phyloP scores from a whole-genome alignment of 1,140 invertebrate species.

The Lucilia sericata region DNA sequence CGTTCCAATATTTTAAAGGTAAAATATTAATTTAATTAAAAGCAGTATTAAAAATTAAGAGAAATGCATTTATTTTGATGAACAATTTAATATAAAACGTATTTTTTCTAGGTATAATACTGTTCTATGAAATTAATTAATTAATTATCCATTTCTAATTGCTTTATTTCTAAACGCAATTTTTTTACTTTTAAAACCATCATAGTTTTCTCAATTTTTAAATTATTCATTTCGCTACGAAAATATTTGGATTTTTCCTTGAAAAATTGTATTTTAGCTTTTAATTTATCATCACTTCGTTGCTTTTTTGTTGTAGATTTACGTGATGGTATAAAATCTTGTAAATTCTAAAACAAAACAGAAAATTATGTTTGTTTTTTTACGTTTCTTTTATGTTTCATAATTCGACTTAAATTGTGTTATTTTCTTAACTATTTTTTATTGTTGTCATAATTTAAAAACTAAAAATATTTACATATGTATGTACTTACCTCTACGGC shows the following conservation, averaged over 20 bases:
- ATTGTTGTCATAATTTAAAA: no score
- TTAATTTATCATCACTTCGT: neutral
- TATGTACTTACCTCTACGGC: neutral
- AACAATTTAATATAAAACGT: no score
- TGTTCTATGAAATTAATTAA: no score
- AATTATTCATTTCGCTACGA: neutral
- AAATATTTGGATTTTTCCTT: constrained; percentile 22
- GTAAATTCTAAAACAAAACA: constrained; percentile 25
- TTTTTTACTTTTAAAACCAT: constrained; percentile 17
- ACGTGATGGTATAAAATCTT: constrained; percentile 23
- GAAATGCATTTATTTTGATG: no score
- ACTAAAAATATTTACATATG: no score
- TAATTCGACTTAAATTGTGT: neutral
- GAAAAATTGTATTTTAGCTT: constrained; percentile 27
- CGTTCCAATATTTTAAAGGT: no score
- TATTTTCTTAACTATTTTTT: no score
- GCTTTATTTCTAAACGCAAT: neutral
- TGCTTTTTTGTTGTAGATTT: constrained; percentile 14
- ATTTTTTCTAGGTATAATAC: no score
- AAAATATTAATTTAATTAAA: no score
- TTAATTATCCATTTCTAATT: constrained; percentile 15
- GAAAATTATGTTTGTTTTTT: neutral
- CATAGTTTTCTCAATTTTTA: constrained; percentile 10
- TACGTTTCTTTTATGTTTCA: neutral
- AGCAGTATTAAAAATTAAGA: no score